phyloP scores from a whole-genome alignment of 2,113 vertebrate species.

The Alligator mississippiensis region DNA sequence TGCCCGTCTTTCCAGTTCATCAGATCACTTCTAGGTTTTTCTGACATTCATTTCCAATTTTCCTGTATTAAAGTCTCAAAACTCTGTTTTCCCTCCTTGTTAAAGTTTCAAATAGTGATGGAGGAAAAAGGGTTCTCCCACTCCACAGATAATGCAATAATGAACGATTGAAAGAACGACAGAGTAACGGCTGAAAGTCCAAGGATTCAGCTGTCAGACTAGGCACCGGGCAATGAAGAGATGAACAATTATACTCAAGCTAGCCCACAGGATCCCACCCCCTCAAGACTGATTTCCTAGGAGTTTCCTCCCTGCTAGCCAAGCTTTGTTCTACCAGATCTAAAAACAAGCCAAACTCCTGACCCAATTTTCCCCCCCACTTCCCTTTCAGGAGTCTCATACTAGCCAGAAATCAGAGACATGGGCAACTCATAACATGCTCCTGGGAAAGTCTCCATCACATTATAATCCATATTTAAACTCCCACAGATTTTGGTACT shows the following conservation, averaged over 20 bases:
- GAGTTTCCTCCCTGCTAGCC: not conserved
- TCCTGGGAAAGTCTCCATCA: not conserved
- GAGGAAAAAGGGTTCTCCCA: not conserved
- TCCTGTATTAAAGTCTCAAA: constrained; percentile 29
- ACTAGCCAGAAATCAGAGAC: not conserved
- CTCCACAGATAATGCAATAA: not conserved
- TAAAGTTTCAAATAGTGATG: not conserved
- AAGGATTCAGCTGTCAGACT: accelerated
- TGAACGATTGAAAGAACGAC: not conserved
- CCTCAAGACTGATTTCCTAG: not conserved
- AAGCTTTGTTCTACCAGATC: not conserved
- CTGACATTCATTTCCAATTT: not conserved
- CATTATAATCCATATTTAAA: not conserved
- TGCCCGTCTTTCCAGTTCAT: constrained; percentile 12
- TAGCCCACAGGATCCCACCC: not conserved
- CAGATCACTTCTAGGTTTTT: not conserved
- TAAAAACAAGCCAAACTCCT: not conserved
- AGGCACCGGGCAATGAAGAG: accelerated
- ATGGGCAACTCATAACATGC: accelerated
- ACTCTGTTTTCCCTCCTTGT: not conserved
- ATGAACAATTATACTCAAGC: not conserved
- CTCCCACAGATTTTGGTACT: not conserved
- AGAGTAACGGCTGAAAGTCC: not conserved
- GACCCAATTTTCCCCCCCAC: accelerated
- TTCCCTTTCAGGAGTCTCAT: not conserved